Percentiles rank a stretch among this genome's conserved stretches.
phyloP scores from a whole-genome alignment of 2,797 vertebrate genomes.

The Rhinogobio ventralis region DNA sequence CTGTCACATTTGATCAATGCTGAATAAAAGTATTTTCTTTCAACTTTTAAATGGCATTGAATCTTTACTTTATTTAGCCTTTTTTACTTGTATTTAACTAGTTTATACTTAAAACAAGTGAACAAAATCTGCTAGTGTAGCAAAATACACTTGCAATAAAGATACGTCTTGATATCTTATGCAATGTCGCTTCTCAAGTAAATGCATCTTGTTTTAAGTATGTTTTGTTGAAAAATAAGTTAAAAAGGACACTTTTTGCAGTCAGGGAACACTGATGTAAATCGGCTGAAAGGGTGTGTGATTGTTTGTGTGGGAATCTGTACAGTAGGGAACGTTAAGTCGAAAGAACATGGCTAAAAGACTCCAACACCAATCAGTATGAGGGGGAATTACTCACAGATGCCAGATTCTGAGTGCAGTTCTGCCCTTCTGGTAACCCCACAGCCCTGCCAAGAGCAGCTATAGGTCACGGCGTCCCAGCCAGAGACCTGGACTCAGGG shows the following conservation, averaged over 20 bases:
- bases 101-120: neutral
- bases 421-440: constrained; percentile 42
- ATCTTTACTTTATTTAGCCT: neutral
- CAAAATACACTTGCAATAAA: neutral
- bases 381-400: constrained; percentile 25
- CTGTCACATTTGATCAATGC: neutral
- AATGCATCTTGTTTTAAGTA: neutral
- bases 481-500: constrained; percentile 20
- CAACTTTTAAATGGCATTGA: neutral
- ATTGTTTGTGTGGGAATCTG: constrained; percentile 36
- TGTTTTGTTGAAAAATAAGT: neutral
- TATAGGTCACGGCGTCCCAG: constrained; percentile 20
- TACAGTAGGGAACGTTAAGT: neutral
- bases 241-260: too few relatives aligned
- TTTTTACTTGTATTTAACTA: neutral
- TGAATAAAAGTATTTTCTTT: neutral
- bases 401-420: constrained; percentile 2
- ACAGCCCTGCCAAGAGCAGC: constrained; percentile 34
- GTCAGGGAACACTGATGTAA: neutral
- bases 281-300: constrained; percentile 15
- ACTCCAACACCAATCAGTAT: constrained; percentile 4
- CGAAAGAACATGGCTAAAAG: neutral
- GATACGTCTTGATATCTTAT: neutral
- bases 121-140: neutral
- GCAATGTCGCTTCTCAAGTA: neutral